A percentile compares a stretch with the other conserved stretches of the same genome.
Conservation (phyloP, 2,113 vertebrate species). For the Phylloscopus trochilus region DNA sequence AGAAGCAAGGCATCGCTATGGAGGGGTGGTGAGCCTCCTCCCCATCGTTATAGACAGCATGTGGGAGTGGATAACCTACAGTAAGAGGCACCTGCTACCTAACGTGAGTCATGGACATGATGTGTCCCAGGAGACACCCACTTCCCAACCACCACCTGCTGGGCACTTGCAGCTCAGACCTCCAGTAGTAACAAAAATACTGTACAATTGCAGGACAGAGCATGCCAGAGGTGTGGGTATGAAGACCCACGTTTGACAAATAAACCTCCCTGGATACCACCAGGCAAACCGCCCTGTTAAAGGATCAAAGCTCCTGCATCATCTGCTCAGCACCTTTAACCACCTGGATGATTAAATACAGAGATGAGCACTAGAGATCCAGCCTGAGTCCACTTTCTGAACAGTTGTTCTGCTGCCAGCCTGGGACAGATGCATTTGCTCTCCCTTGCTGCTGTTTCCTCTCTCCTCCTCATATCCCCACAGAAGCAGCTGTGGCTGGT, state of each 20-base stretch:
- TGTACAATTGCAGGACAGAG: background rate
- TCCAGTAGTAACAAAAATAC: background rate
- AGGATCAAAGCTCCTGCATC: background rate
- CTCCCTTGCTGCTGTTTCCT: background rate
- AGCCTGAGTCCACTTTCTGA: background rate
- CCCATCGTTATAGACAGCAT: slow-evolving; percentile 74
- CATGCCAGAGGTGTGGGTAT: no score
- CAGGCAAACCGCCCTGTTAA: slow-evolving; percentile 52
- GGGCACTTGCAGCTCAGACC: background rate
- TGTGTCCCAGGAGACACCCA: background rate
- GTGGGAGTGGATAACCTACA: slow-evolving; percentile 63
- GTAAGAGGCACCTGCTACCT: background rate
- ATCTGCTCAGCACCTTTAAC: background rate
- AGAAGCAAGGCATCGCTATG: slow-evolving; percentile 76
- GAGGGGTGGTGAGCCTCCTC: slow-evolving; percentile 80
- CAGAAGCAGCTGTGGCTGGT: background rate
- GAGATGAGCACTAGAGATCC: background rate
- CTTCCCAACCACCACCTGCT: background rate
- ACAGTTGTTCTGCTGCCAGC: background rate
- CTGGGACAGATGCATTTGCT: background rate
- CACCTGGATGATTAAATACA: background rate
- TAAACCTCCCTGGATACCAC: slow-evolving; percentile 54
- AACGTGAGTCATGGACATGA: background rate
- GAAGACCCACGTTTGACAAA: no score
- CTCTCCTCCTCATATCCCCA: background rate